Evolutionary conservation across 2,888 invertebrate genomes (phyloP), one percentile per base, ranked within the genome.

Genomic region (Gastrophysa polygoni): DNA sequence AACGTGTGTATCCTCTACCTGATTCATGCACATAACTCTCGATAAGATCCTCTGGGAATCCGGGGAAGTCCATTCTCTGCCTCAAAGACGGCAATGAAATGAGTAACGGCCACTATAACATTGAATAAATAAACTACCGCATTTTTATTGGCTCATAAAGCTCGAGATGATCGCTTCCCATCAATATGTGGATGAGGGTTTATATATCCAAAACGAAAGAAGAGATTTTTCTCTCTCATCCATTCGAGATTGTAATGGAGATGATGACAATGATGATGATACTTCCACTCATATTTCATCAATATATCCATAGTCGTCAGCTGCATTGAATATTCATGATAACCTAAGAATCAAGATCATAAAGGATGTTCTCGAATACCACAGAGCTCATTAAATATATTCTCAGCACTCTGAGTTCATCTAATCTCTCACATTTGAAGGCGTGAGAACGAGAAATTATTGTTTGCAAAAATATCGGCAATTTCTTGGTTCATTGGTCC

Each of bases 91-190:
- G 56, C 63, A 50, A 55, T 50, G 54, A 61, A 57, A 59, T 61
- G 61, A 64, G 57, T 64, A 52, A 61, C 57, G 57, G 57, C 57
- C 48, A 46, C 54, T 47, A 48, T 38, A 38, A 38, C 61, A 58
- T 57, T 61, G 48, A 64, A 63, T 63, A 60, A 63, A 54, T 54
- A 54, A 54, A 47, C 60, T 52, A 32, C 34, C 60, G 61, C 49
- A 57, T 59, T 64, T 64, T 64, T 64, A 64, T 64, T 43, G 64
- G 64, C 43, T 57, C 11, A 28, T 64, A 61, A 64, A 64, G 60
- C 20, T 57, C 44, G 47, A 59, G 59, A 63, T 63, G 58, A 63
- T 63, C 55, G 58, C 54, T 32, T 49, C 34, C 55, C 55, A 38
- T 34, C 56, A 56, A 54, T 59, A 47, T 47, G 54, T 51, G 48